Conservation (phyloP, 2,888 invertebrate species). For the Andrena flavipes region DNA sequence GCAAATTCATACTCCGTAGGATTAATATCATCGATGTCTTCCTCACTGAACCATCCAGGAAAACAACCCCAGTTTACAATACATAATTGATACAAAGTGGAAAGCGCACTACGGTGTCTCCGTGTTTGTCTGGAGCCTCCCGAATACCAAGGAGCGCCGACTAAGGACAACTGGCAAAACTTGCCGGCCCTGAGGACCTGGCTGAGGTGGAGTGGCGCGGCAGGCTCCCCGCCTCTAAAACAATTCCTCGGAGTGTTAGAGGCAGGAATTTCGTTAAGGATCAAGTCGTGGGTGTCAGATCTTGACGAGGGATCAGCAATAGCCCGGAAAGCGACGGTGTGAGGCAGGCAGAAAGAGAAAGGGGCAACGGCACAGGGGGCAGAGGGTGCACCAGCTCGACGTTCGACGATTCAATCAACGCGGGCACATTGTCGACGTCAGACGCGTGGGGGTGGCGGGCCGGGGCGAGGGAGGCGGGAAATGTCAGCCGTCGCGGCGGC, state of each 20-base stretch:
- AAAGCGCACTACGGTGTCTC: too few species aligned
- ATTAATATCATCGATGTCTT: too few species aligned
- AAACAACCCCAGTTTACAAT: too few species aligned
- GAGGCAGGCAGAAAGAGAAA: slow-evolving; percentile 3
- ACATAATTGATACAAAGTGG: too few species aligned
- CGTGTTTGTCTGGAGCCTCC: too few species aligned
- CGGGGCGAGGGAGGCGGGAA: slow-evolving; percentile 51
- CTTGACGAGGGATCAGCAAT: slow-evolving; percentile 38
- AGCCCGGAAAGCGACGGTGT: slow-evolving; percentile 45
- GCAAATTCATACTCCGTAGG: too few species aligned
- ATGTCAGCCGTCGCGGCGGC: slow-evolving; percentile 70
- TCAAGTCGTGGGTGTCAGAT: slow-evolving; percentile 22
- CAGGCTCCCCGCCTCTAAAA: neutral
- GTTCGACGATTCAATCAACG: slow-evolving; percentile 80
- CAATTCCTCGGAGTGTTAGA: neutral
- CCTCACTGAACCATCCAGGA: too few species aligned
- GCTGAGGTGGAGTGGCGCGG: too few species aligned
- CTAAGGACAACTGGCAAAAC: too few species aligned
- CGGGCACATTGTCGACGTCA: slow-evolving; percentile 73
- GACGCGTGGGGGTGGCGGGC: slow-evolving; percentile 1
- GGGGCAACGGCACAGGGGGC: slow-evolving; percentile 8
- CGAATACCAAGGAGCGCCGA: too few species aligned
- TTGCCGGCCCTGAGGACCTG: too few species aligned
- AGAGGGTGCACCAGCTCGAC: slow-evolving; percentile 60
- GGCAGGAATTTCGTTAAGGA: slow-evolving; percentile 56